Evolutionary conservation across 2,113 vertebrate genomes (phyloP).

Genomic region (Oceanites oceanicus): DNA sequence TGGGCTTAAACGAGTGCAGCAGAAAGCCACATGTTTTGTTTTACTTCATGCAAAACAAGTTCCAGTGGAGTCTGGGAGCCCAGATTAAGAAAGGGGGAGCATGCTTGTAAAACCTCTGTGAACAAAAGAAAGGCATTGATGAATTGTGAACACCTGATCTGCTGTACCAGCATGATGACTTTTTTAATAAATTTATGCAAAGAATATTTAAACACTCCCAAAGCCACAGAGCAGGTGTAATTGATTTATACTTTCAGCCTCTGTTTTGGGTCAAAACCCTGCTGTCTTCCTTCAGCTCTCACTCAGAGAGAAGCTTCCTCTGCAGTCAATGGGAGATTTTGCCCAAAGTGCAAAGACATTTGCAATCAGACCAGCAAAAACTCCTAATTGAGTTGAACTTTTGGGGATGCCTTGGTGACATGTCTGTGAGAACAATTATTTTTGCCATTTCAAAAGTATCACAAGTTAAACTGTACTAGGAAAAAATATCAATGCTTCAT

Average conservation of each 20-base stretch:
- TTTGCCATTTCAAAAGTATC: conserved; percentile 70
- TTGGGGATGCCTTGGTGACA: conserved; percentile 11
- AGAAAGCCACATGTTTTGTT: conserved; percentile 75
- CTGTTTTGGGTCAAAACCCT: conserved; percentile 55
- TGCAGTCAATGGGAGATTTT: conserved; percentile 36
- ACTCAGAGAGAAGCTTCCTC: neutral
- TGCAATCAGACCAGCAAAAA: conserved; percentile 32
- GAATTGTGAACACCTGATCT: conserved; percentile 39
- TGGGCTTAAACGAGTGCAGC: conserved; percentile 70
- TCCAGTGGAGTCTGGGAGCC: conserved; percentile 48
- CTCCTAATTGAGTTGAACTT: conserved; percentile 49
- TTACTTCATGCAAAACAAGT: conserved; percentile 69
- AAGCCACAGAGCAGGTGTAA: conserved; percentile 32
- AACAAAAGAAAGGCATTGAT: conserved; percentile 31
- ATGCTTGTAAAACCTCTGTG: conserved; percentile 40
- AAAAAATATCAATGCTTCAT: conserved; percentile 66
- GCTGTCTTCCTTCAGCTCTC: neutral
- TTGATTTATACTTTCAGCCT: conserved; percentile 24
- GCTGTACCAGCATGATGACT: conserved; percentile 26
- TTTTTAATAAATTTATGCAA: conserved; percentile 30
- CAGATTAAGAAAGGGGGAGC: conserved; percentile 36
- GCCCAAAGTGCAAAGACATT: conserved; percentile 39
- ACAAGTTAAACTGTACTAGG: conserved; percentile 55
- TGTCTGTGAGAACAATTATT: conserved; percentile 65
- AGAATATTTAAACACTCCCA: conserved; percentile 35